phyloP scores from a whole-genome alignment of 1,140 invertebrate species.

The Zaprionus capensis region DNA sequence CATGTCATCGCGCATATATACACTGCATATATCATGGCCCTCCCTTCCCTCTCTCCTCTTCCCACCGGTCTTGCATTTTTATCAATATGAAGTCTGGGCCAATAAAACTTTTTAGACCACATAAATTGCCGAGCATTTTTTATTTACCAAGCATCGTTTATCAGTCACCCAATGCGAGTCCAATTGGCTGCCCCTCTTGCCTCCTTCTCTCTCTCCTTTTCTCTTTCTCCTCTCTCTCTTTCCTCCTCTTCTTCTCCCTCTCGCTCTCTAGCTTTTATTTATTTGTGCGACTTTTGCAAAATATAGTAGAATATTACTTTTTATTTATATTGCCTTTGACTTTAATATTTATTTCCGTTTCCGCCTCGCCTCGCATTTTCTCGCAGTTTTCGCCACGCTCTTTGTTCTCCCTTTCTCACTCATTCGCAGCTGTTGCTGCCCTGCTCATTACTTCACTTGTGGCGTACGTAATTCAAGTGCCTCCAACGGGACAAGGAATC shows the following conservation, averaged over 20 bases:
- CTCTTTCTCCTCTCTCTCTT: no score
- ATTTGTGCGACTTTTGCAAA: no score
- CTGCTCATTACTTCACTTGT: slow-evolving; percentile 78
- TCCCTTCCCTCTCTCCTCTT: not conserved
- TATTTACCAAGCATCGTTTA: slow-evolving; percentile 77
- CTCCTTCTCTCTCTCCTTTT: not conserved
- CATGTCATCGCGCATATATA: slow-evolving; percentile 11
- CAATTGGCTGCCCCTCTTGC: slow-evolving; percentile 42
- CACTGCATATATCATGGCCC: not conserved
- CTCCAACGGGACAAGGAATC: slow-evolving; percentile 34
- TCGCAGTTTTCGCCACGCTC: slow-evolving; percentile 7
- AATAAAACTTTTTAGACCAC: slow-evolving; percentile 76
- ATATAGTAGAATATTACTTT: slow-evolving; percentile 19
- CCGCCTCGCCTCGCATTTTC: slow-evolving; percentile 32
- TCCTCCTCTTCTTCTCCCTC: no score
- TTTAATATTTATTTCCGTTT: slow-evolving; percentile 79
- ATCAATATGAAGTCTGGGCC: slow-evolving; percentile 32
- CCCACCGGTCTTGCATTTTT: slow-evolving; percentile 15
- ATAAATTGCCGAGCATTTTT: slow-evolving; percentile 76
- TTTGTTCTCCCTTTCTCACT: slow-evolving; percentile 10
- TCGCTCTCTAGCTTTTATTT: no score
- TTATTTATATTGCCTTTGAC: slow-evolving; percentile 68
- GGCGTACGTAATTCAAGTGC: slow-evolving; percentile 79
- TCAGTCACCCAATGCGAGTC: slow-evolving; percentile 57
- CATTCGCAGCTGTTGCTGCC: slow-evolving; percentile 48